Base-by-base conservation (phyloP, 2,888 invertebrate genomes). In the Sinopyrophorus schimmeli region DNA sequence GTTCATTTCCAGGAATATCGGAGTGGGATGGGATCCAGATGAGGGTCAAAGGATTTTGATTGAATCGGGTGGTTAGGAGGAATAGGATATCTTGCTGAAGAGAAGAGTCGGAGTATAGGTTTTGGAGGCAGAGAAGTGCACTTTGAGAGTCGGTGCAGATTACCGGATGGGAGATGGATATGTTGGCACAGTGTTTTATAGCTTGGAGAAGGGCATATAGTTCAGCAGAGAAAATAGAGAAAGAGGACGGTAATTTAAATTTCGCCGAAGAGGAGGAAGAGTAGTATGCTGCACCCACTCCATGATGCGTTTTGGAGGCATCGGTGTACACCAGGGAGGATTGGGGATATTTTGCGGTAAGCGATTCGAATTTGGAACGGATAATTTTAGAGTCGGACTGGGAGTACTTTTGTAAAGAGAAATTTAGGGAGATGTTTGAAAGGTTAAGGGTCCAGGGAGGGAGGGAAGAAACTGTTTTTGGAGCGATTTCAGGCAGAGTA, bases 181-280 rank as follows among this genome's bases (percentile, higher is more conserved):
- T 6, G 5, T n/a, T 5, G n/a, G 5, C 20, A 10, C 5, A 18
- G 16, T 20, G 12, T 18, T 10, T 2, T 9, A 20, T 11, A 7
- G 32, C 32, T 32, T 32, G 20, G 17, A 18, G 4, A n/a, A 32
- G 4, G 9, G 32, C 32, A 12, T 32, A 32, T n/a, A 32, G 5
- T 18, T 32, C 32, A 2, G 18, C 32, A 7, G 32, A 11, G 11
- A 7, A 18, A 12, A 18, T 18, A 9, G 18, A 18, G 20, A 17
- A 10, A 11, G 17, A 6, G 20, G 17, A 4, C 10, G 9, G 5
- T 32, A 18, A 4, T 6, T 12, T 5, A 15, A 18, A 10, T 32
- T 14, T 37, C n/a, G 12, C n/a, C n/a, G n/a, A n/a, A n/a, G n/a
- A n/a, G 11, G 6, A 3, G 9, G 20, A 3, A 3, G 3, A 10